Base-by-base conservation (phyloP, 2,797 vertebrate genomes). In the Paguma larvata region DNA sequence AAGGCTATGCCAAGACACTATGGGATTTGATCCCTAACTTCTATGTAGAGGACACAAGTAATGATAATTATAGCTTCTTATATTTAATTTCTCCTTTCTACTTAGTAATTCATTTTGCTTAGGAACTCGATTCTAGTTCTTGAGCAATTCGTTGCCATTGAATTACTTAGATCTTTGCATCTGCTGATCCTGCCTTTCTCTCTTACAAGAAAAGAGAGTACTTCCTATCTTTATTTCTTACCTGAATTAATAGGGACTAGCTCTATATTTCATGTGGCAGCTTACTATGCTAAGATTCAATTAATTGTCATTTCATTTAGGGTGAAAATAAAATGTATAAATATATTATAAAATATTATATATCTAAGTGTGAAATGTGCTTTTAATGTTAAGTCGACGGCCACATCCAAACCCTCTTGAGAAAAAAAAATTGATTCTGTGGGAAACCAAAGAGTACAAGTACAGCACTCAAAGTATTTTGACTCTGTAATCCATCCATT, bases 311-410 rank as follows among this genome's bases (percentile, higher is more conserved):
- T 21, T 86, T 94, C 23, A 67, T 53, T 56, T 9, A 85, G 46
- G 51, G 12, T 7, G 48, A 84, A 93, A 96, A 92, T 88, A 93
- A 94, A 97, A 92, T 77, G 38, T 15, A 30, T 30, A 15, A 94
- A 41, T 78, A 63, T 82, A 70, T 72, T 80, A 38, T 62, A 15
- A 86, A 82, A 46, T 95, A 85, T 91, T 94, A 79, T 83, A 94
- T 79, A 79, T 59, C 27, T 75, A 77, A 5, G 21, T 46, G 85
- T 88, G 79, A 96, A 86, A 89, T 65, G 6, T 41, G 51, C 25
- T 96, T 19, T 67, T 80, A 86, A 89, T 86, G 21, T 93, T 56
- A 95, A 85, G 44, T 65, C 84, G 44, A 65, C 13, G 80, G 70
- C 38, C 51, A 93, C 4, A 30, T 56, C 38, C 2, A 34, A 73